Percentiles rank a stretch among this genome's conserved stretches.
Evolutionary conservation across 2,888 invertebrate genomes (phyloP).

Genomic region (Chironomus tentans): DNA sequence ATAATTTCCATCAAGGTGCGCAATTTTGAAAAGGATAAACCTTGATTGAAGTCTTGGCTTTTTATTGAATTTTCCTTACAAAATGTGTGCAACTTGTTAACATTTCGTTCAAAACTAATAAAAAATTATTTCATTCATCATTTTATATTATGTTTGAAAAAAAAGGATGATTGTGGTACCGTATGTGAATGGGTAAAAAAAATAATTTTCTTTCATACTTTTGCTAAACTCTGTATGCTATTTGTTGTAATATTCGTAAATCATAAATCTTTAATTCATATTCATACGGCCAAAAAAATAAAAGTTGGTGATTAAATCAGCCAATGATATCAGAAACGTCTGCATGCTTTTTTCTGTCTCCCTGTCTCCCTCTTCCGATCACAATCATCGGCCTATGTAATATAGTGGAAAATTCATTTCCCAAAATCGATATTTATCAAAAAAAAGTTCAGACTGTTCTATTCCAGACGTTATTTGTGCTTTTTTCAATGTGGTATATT

Average conservation of each 20-base stretch:
- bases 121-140: neutral
- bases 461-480: constrained; percentile 10
- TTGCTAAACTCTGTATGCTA: neutral
- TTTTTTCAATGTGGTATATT: constrained; percentile 2
- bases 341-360: neutral
- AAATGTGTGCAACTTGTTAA: no score
- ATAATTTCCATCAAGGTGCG: no score
- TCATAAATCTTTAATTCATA: no score
- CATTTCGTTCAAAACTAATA: neutral
- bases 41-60: no score
- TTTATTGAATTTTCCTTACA: no score
- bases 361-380: neutral
- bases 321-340: neutral
- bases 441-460: constrained; percentile 1
- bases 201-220: neutral
- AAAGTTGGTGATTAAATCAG: no score
- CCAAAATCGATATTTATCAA: constrained; percentile 25
- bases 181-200: constrained; percentile 24
- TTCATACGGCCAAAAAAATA: no score
- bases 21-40: no score
- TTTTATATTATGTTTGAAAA: neutral
- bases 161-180: constrained; percentile 21
- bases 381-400: neutral
- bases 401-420: neutral
- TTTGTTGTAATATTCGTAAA: no score